Base-by-base conservation (phyloP, 2,888 invertebrate genomes). In the Hanleya hanleyi region DNA sequence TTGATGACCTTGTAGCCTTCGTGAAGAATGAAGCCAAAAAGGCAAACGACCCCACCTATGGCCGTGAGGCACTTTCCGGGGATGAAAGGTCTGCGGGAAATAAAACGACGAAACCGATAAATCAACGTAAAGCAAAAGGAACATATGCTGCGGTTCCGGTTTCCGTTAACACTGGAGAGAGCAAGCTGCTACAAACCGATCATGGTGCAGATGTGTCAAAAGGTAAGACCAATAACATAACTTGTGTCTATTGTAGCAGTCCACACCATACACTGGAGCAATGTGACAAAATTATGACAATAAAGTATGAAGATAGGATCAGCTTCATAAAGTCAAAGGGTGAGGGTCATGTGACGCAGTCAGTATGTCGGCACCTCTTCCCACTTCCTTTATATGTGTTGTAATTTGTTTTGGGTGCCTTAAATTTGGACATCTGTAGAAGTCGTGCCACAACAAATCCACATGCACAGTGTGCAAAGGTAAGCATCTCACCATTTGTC, bases 1-100 rank as follows among this genome's bases (percentile, higher is more conserved):
- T 70, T 35, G 6, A 49, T 12, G 50, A 64, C 29, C 37, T 70
- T 0, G 65, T 66, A 35, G 29, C 47, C 22, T 70, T 70, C 35
- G 70, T 70, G 22, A 70, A 49, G 33, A 37, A 65, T 32, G 49
- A 65, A n/a, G 32, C 64, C 18, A 64, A 65, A 50, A 70, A 64
- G 70, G 64, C 50, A 32, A 69, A 69, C 33, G 73, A 73, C 51
- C 73, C 73, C 7, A n/a, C n/a, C n/a, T 73, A 65, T 69, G 73
- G 65, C n/a, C 49, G 65, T 37, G 64, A 69, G 5, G 69, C 73
- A n/a, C 33, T 35, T 47, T 12, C 22, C 47, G n/a, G 22, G 22
- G 47, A 47, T 15, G 1, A 57, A 29, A 9, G 29, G 61, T 22
- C 29, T 26, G 15, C 15, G 33, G 26, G 33, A 26, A 29, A 4